Base-by-base conservation (phyloP, 2,113 vertebrate genomes). In the Carassius gibelio region DNA sequence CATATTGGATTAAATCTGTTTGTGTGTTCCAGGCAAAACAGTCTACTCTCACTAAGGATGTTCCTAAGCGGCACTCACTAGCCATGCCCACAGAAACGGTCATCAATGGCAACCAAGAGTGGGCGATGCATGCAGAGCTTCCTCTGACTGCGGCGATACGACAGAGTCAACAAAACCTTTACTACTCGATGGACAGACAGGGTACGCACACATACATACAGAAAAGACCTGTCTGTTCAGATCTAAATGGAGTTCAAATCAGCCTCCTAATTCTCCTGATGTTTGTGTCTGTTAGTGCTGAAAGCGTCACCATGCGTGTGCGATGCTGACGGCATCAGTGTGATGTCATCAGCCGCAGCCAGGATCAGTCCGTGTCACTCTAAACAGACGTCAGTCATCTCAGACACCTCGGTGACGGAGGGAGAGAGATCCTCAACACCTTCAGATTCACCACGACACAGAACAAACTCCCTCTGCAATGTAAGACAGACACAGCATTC, bases 401-500 rank as follows among this genome's bases (percentile, higher is more conserved):
- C 98, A 0, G 98, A 99, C 0, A 96, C 97, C 2, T 99, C 98
- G 0, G 96, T 96, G 0, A 90, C 96, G 2, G 98, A 99, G 90
- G 98, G 96, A 0, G 98, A 99, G 93, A 93, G 98, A n/a, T 99
- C 97, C 0, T 98, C 98, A 85, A 99, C 98, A 0, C 98, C 98
- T 0, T 98, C 97, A 0, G 98, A 99, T 95, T 99, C 98, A 0
- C 98, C 98, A 0, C 95, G 98, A 82, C 98, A 99, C 89, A 95
- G 97, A 95, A 99, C 98, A 0, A 97, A 99, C 93, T 99, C 98
- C 3, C 98, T 99, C 93, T 99, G 98, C 96, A 99, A 99, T 75
- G 98, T 99, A 96, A 99, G 98, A 93, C 91, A 88, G 89, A 87
- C 86, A 83, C 87, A 88, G 72, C 82, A 74, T 84, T 86, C 75